Evolutionary conservation across 2,113 vertebrate genomes (phyloP).

Genomic region (Halcyon malimbica): DNA sequence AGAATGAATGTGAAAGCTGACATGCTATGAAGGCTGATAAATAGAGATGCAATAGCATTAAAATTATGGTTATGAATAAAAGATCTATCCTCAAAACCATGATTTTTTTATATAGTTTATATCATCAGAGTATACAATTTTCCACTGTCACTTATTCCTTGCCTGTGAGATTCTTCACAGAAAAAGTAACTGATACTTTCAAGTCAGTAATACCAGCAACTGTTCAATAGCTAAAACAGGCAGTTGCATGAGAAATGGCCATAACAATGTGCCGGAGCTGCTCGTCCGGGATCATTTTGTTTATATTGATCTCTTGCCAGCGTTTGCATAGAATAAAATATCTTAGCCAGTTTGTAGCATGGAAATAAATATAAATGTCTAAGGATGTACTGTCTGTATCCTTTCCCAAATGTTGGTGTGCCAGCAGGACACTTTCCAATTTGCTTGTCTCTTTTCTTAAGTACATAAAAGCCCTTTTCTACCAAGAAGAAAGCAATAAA

Average conservation of each 20-base stretch:
- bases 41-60: conserved; percentile 44
- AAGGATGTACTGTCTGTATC: conserved; percentile 21
- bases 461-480: conserved; percentile 47
- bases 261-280: conserved; percentile 37
- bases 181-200: conserved; percentile 30
- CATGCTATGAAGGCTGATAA: conserved; percentile 53
- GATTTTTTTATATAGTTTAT: conserved; percentile 37
- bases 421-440: conserved; percentile 61
- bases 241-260: conserved; percentile 44
- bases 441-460: conserved; percentile 42
- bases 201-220: conserved; percentile 54
- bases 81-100: conserved; percentile 19
- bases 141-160: conserved; percentile 5
- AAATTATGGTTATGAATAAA: conserved; percentile 66
- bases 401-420: conserved; percentile 22
- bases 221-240: conserved; percentile 46
- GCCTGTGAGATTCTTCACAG: not conserved
- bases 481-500: conserved; percentile 56
- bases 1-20: conserved; percentile 39
- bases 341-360: conserved; percentile 41
- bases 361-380: conserved; percentile 55
- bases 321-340: conserved; percentile 59
- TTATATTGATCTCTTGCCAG: conserved; percentile 33
- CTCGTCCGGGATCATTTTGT: conserved; percentile 37
- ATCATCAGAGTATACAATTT: conserved; percentile 9